These are phyloP conservation scores for Cistogaster globosa DNA, from an alignment of 2,888 invertebrate species.

Conservation along the genomic window DNA sequence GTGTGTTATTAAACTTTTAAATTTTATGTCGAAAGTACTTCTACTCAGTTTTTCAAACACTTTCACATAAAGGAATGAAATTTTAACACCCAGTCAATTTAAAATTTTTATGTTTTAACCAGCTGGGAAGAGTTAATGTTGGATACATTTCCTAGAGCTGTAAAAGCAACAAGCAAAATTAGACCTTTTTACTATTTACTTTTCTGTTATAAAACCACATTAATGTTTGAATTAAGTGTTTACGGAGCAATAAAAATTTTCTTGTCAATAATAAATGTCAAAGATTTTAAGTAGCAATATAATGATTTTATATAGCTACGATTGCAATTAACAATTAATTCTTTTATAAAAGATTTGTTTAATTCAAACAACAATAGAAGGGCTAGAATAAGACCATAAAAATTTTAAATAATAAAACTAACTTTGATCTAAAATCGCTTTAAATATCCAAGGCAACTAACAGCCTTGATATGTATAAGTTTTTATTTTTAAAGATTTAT, in stretches of 20 bases:
- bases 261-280: background rate
- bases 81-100: constrained; percentile 7
- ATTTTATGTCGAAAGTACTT: constrained; percentile 28
- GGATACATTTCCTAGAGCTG: background rate
- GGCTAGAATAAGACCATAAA: no score
- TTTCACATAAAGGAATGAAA: background rate
- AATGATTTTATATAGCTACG: background rate
- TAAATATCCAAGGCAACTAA: no score
- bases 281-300: background rate
- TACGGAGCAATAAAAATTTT: background rate
- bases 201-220: no score
- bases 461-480: no score
- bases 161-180: constrained; percentile 5
- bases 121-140: background rate
- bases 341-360: no score
- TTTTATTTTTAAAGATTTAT: no score
- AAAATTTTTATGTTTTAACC: background rate
- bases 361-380: no score
- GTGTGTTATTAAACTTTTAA: constrained; percentile 28
- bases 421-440: no score
- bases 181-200: background rate
- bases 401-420: no score
- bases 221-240: background rate
- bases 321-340: background rate
- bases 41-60: background rate